Base-by-base conservation (phyloP, 2,797 vertebrate genomes). In the Halcyon smyrnensis region DNA sequence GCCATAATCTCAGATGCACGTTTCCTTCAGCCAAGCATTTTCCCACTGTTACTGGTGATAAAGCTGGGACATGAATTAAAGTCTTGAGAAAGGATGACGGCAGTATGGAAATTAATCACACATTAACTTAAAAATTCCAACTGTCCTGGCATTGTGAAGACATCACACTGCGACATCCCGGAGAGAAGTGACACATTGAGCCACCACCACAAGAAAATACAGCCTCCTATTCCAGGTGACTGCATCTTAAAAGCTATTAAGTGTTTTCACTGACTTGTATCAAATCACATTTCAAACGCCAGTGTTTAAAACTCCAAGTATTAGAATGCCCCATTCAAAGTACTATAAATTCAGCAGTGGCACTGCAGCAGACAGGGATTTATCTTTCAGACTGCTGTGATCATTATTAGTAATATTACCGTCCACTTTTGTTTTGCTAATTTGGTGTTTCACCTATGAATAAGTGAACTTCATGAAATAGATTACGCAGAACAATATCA, bases 371-470 rank as follows among this genome's bases (percentile, higher is more conserved):
- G 86, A 73, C 70, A 90, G 54, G 65, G 89, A 84, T 96, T 95
- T 93, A 90, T 93, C 91, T 95, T 86, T 83, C 73, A 90, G 92
- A 64, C 85, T 79, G 50, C 82, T 79, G 62, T 1, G 37, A 97
- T 95, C 25, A 0, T 94, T 95, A 94, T 91, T 97, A 97, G 94
- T 87, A 95, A 50, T 56, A 86, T 96, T 93, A 97, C 86, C 70
- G 89, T 63, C 56, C 84, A 95, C 93, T 97, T 97, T 83, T 85
- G 82, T 95, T 96, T 96, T 94, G 90, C 57, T 97, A 97, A 97
- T 97, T 92, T 86, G 90, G 91, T 8, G 34, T 87, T 96, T 94
- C 93, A 97, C 82, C 96, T 97, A 79, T 48, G 78, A 95, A 70
- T 82, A 96, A 95, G 81, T 62, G 71, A 97, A 97, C 83, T 95